phyloP scores from a whole-genome alignment of 1,140 invertebrate species.

The Acromyrmex charruanus region DNA sequence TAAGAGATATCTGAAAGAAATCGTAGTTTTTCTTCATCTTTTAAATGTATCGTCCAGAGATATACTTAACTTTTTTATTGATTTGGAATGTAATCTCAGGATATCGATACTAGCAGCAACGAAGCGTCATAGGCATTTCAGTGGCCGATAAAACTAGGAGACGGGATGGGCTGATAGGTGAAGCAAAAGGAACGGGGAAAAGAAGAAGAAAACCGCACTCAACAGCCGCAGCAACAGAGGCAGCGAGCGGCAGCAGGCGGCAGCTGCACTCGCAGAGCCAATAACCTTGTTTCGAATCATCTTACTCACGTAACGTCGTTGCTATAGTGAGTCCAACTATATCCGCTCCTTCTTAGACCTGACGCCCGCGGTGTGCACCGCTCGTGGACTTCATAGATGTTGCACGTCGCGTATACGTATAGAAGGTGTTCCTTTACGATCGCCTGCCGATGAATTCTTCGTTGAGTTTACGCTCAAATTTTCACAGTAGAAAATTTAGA shows the following conservation, averaged over 20 bases:
- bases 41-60: background rate
- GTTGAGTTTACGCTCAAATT: background rate
- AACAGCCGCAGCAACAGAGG: slow-evolving; percentile 76
- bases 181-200: slow-evolving; percentile 31
- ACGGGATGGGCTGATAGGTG: slow-evolving; percentile 14
- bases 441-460: background rate
- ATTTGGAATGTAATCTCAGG: background rate
- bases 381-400: slow-evolving; percentile 44
- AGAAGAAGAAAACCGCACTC: slow-evolving; percentile 53
- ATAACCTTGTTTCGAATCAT: slow-evolving; percentile 83
- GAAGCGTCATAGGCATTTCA: slow-evolving; percentile 26
- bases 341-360: slow-evolving; percentile 68
- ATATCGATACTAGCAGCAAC: slow-evolving; percentile 24
- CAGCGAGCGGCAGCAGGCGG: slow-evolving; percentile 66
- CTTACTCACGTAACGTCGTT: slow-evolving; percentile 79
- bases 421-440: slow-evolving; percentile 29
- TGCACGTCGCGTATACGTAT: slow-evolving; percentile 15
- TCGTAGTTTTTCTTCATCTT: background rate
- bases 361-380: slow-evolving; percentile 60
- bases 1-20: background rate
- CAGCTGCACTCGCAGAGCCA: slow-evolving; percentile 80
- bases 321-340: slow-evolving; percentile 71
- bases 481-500: background rate
- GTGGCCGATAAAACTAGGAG: slow-evolving; percentile 17
- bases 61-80: background rate